phyloP scores from a whole-genome alignment of 2,888 invertebrate species.

The Subacronicta megacephala region DNA sequence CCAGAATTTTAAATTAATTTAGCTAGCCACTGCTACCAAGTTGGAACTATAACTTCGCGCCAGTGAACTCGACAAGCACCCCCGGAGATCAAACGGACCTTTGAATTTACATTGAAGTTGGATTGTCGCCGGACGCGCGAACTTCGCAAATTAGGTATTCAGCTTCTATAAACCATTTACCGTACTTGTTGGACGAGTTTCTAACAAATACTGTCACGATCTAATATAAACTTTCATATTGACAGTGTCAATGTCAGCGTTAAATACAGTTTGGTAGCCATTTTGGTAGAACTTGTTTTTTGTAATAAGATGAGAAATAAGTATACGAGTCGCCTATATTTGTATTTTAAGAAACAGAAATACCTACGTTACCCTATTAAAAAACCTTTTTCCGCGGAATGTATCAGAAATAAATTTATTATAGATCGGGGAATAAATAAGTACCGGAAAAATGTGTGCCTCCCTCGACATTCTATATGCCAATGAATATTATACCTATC shows the following conservation, averaged over 20 bases:
- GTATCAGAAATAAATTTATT: background rate
- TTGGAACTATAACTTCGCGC: background rate
- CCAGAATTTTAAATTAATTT: too few relatives aligned
- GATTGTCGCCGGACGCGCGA: constrained; percentile 16
- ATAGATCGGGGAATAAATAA: background rate
- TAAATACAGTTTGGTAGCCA: too few relatives aligned
- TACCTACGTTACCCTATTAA: too few relatives aligned
- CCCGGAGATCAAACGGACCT: constrained; percentile 24
- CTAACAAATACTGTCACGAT: background rate
- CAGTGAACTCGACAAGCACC: constrained; percentile 6
- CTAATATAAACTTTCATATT: too few relatives aligned
- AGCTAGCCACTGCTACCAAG: background rate
- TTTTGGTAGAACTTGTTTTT: too few relatives aligned
- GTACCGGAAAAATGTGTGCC: background rate
- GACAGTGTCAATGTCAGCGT: too few relatives aligned
- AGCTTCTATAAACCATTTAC: background rate
- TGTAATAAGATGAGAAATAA: too few relatives aligned
- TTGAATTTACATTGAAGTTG: constrained; percentile 27
- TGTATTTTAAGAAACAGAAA: too few relatives aligned
- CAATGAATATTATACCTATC: background rate
- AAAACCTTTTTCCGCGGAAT: background rate
- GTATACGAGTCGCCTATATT: too few relatives aligned
- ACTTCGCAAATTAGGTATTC: constrained; percentile 34
- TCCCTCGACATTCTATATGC: background rate
- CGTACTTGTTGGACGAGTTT: background rate